These are phyloP conservation scores for Peromyscus eremicus DNA, from an alignment of 2,797 vertebrate species.

Conservation along the genomic window DNA sequence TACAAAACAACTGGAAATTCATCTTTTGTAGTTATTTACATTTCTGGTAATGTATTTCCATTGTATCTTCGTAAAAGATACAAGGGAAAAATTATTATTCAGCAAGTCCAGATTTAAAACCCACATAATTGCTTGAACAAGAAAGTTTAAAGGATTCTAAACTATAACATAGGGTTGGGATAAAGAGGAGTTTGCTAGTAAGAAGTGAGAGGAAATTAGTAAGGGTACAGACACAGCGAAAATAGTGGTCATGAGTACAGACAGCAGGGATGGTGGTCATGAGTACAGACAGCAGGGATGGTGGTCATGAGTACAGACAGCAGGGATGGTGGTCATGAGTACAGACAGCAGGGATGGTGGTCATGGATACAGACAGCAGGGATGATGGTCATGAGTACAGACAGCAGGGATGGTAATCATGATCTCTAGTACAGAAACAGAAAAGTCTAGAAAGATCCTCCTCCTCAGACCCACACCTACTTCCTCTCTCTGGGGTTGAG, in stretches of 20 bases:
- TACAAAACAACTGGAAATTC: slow-evolving; percentile 24
- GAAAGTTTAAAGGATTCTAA: slow-evolving; percentile 44
- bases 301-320: not conserved
- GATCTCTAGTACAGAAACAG: not conserved
- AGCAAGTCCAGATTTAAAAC: slow-evolving; percentile 16
- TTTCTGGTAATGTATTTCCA: slow-evolving; percentile 4
- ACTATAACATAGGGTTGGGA: not conserved
- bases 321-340: not conserved
- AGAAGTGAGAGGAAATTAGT: slow-evolving; percentile 35
- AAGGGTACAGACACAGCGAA: not conserved
- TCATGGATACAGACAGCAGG: not conserved
- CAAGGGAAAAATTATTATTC: not conserved
- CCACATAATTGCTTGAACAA: slow-evolving; percentile 18
- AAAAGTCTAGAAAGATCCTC: not conserved
- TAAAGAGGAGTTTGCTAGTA: not conserved
- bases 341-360: not conserved
- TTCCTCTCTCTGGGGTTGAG: not conserved
- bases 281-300: not conserved
- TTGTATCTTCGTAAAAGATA: not conserved
- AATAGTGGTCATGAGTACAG: not conserved
- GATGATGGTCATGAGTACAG: not conserved
- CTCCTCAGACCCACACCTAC: fast-evolving
- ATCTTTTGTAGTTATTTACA: slow-evolving; percentile 57
- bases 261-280: not conserved
- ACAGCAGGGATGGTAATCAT: not conserved